Conservation (phyloP, 35 echinoderm and acorn worm species). For the Apostichopus californicus region DNA sequence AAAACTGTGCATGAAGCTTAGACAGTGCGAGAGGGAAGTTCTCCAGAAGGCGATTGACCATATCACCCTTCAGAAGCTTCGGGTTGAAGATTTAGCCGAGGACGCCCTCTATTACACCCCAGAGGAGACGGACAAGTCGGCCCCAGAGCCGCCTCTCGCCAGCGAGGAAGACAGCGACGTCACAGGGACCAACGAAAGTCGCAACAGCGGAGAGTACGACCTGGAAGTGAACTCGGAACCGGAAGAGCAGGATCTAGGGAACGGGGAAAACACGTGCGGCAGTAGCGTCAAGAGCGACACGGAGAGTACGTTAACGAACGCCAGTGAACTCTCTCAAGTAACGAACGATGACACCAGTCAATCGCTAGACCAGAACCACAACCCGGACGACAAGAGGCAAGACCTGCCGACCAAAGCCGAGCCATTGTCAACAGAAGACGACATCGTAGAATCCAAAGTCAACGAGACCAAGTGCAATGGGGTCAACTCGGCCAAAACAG, state of each 20-base stretch:
- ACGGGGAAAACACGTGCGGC: not conserved
- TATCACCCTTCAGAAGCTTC: constrained; percentile 48
- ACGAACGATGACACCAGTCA: constrained; percentile 7
- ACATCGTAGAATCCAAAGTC: not conserved
- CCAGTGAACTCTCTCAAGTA: constrained; percentile 34
- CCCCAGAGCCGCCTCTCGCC: constrained; percentile 53
- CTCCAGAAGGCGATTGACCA: constrained; percentile 73
- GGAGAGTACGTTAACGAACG: constrained; percentile 37
- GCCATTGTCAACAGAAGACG: not conserved
- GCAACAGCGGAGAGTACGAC: constrained; percentile 24
- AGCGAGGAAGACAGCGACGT: constrained; percentile 54
- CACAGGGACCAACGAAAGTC: not conserved
- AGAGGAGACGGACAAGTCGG: constrained; percentile 26
- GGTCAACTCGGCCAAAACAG: not conserved
- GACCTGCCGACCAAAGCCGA: not conserved
- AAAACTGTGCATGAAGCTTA: constrained; percentile 66
- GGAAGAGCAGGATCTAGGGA: not conserved
- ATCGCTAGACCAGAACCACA: constrained; percentile 37
- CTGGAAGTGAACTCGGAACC: not conserved
- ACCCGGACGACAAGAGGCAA: constrained; percentile 4
- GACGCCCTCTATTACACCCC: constrained; percentile 57
- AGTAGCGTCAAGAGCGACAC: constrained; percentile 34
- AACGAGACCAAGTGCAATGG: not conserved
- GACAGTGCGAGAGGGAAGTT: constrained; percentile 71
- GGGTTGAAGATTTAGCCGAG: constrained; percentile 57